Percentiles rank a stretch among this genome's conserved stretches.
Conservation (phyloP, 1,140 invertebrate genomes). For the Ericerus pela region DNA sequence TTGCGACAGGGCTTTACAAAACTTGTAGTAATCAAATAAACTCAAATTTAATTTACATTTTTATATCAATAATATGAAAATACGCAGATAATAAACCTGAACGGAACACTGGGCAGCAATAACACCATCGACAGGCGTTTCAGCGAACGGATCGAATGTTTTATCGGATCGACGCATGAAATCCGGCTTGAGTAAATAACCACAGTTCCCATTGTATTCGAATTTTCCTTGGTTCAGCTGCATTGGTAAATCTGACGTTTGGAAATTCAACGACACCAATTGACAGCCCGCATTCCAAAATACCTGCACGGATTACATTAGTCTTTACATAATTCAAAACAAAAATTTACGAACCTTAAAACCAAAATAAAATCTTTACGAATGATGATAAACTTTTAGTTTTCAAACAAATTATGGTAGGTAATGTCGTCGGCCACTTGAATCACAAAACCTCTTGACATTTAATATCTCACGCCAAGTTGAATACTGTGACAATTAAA, state of each 20-base stretch:
- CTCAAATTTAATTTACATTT: too few relatives aligned
- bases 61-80: too few relatives aligned
- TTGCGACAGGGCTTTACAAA: too few relatives aligned
- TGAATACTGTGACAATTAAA: too few relatives aligned
- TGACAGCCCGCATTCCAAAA: constrained; percentile 87
- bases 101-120: constrained; percentile 97
- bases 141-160: constrained; percentile 97
- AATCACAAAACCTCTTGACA: too few relatives aligned
- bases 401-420: too few relatives aligned
- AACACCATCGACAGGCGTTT: constrained; percentile 97
- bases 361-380: too few relatives aligned
- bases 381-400: constrained; percentile 5
- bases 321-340: constrained; percentile 13
- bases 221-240: constrained; percentile 99
- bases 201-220: constrained; percentile 93
- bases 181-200: constrained; percentile 95
- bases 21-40: too few relatives aligned
- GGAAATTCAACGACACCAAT: constrained; percentile 99
- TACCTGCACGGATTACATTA: constrained; percentile 37
- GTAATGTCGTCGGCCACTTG: too few relatives aligned
- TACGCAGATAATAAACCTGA: too few relatives aligned
- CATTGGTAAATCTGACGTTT: constrained; percentile 98
- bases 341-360: too few relatives aligned
- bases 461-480: too few relatives aligned
- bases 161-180: constrained; percentile 95